A percentile compares a stretch with the other conserved stretches of the same genome.
Evolutionary conservation across 2,888 invertebrate species (phyloP).

Genomic region (Hypomecis punctinalis): DNA sequence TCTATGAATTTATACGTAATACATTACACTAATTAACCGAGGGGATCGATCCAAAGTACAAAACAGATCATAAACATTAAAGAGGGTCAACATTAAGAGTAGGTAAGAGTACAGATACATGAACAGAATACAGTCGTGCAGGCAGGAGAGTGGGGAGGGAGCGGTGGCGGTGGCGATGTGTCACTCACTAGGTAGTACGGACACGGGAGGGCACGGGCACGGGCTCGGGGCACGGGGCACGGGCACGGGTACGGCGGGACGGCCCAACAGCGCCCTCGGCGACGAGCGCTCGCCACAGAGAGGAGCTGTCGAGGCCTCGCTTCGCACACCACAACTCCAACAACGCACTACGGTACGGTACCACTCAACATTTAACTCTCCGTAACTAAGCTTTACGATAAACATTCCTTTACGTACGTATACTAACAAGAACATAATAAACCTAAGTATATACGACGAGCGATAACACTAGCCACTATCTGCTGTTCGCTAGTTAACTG

Average conservation of each 20-base stretch:
- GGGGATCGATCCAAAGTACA: constrained; percentile 81
- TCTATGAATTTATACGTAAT: constrained; percentile 81
- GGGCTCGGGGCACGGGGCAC: constrained; percentile 30
- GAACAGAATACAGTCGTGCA: constrained; percentile 68
- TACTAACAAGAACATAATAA: constrained; percentile 83
- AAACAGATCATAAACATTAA: constrained; percentile 81
- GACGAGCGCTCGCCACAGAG: constrained; percentile 57
- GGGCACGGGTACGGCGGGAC: constrained; percentile 42
- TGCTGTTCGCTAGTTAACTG: constrained; percentile 83
- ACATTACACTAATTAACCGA: constrained; percentile 84
- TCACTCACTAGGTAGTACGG: constrained; percentile 58
- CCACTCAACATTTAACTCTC: constrained; percentile 83
- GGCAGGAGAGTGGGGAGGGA: constrained; percentile 69
- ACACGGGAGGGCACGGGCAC: constrained; percentile 43
- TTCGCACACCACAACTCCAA: constrained; percentile 75
- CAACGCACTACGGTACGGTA: constrained; percentile 82
- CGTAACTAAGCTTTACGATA: constrained; percentile 81
- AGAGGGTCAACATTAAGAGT: constrained; percentile 80
- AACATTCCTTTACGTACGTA: constrained; percentile 82
- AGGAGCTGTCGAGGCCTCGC: constrained; percentile 73
- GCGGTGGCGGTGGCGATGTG: constrained; percentile 51
- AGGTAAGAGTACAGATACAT: constrained; percentile 68
- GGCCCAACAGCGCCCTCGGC: constrained; percentile 62
- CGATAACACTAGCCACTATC: constrained; percentile 85
- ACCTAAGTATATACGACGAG: constrained; percentile 74